phyloP scores from a whole-genome alignment of 2,797 vertebrate genomes.

The Siniperca undulata region DNA sequence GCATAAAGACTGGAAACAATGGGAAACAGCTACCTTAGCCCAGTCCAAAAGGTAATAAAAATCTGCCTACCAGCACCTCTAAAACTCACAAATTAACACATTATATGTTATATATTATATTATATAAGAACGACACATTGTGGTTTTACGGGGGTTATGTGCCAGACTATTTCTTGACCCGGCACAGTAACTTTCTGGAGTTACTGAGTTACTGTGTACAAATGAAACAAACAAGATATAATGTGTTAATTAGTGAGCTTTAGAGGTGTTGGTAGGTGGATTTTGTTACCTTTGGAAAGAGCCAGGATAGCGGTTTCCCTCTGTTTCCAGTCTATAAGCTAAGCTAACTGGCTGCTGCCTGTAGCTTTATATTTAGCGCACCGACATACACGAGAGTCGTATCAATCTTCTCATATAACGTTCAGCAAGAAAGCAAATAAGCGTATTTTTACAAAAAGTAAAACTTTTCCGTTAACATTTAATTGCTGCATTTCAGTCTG shows the following conservation, averaged over 20 bases:
- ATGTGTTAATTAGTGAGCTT: not conserved
- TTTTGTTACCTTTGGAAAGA: not conserved
- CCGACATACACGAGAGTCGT: not conserved
- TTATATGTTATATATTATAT: too few species aligned
- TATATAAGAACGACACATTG: not conserved
- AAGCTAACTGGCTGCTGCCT: not conserved
- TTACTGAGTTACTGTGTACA: not conserved
- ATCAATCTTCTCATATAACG: not conserved
- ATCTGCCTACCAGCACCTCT: not conserved
- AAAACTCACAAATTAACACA: not conserved
- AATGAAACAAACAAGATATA: not conserved
- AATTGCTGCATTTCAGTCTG: constrained; percentile 1
- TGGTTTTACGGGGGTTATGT: not conserved
- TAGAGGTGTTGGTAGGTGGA: too few species aligned
- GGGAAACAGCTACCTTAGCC: not conserved
- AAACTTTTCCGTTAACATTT: not conserved
- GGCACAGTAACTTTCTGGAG: too few species aligned
- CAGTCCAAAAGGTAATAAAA: not conserved
- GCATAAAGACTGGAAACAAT: not conserved
- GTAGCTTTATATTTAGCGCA: not conserved
- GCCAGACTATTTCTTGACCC: too few species aligned
- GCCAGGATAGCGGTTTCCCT: not conserved
- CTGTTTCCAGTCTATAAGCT: not conserved
- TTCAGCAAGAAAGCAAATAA: not conserved
- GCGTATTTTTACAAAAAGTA: not conserved